phyloP scores from a whole-genome alignment of 2,113 vertebrate genomes.

The Nycticryphes semicollaris region DNA sequence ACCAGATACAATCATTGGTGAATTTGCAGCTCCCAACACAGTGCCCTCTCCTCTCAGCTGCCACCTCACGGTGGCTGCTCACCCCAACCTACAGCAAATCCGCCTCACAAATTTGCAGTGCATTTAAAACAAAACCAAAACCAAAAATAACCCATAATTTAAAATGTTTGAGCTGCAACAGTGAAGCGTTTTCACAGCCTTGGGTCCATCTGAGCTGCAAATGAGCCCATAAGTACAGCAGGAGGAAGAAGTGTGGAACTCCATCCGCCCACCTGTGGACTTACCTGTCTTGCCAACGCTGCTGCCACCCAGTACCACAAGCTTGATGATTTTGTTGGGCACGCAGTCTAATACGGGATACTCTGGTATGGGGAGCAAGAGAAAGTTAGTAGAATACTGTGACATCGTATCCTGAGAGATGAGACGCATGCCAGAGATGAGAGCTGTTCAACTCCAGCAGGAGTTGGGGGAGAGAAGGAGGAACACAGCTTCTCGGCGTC shows the following conservation, averaged over 20 bases:
- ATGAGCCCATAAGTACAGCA: background rate
- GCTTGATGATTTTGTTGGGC: conserved; percentile 88
- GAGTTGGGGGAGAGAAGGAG: background rate
- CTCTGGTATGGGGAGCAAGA: conserved; percentile 91
- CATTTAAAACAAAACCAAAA: background rate
- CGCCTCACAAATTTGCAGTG: background rate
- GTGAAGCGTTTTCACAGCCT: background rate
- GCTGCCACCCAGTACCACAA: conserved; percentile 88
- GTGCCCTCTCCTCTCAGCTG: background rate
- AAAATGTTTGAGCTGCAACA: background rate
- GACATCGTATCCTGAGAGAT: conserved; percentile 80
- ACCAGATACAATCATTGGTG: background rate
- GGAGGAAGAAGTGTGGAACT: background rate
- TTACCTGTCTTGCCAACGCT: conserved; percentile 91
- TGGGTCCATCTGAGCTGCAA: background rate
- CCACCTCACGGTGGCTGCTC: background rate
- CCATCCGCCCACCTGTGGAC: background rate
- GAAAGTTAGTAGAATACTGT: conserved; percentile 85
- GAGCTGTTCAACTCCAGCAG: background rate
- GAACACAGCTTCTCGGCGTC: background rate
- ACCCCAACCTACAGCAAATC: background rate
- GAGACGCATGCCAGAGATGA: conserved; percentile 73
- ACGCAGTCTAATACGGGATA: conserved; percentile 82
- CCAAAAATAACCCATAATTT: background rate
- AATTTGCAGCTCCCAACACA: background rate